Percentiles rank a stretch among this genome's conserved stretches.
Evolutionary conservation across 1,140 invertebrate species (phyloP).

Genomic region (Planococcus citri): DNA sequence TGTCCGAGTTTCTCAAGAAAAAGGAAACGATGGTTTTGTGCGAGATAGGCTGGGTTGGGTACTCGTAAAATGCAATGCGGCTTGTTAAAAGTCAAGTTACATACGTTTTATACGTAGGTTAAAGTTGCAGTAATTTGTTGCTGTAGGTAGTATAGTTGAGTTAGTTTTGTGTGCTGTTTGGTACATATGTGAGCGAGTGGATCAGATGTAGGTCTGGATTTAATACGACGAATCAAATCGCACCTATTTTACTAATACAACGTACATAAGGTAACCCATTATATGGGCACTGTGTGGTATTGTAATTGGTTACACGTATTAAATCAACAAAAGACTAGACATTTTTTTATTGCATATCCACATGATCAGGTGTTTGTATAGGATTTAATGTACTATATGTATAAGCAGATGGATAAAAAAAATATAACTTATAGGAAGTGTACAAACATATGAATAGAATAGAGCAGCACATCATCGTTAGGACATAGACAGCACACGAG

Average conservation of each 20-base stretch:
- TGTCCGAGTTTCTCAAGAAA: too few species aligned
- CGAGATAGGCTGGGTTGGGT: too few species aligned
- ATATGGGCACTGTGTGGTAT: neutral
- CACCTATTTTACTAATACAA: neutral
- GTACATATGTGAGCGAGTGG: too few species aligned
- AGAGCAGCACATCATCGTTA: neutral
- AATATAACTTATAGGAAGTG: too few species aligned
- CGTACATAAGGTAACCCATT: neutral
- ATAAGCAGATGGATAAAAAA: too few species aligned
- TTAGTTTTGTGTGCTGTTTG: too few species aligned
- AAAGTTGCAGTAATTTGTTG: neutral
- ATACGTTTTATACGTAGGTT: neutral
- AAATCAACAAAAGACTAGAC: slow-evolving; percentile 7
- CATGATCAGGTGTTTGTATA: too few species aligned
- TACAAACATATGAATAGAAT: neutral
- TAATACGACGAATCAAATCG: neutral
- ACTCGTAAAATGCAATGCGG: neutral
- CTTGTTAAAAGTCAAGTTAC: neutral
- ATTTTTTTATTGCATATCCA: neutral
- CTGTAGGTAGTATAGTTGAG: too few species aligned
- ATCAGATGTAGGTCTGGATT: neutral
- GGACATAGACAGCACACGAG: neutral
- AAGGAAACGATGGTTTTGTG: too few species aligned
- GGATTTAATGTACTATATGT: too few species aligned
- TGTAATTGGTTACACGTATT: neutral